These are phyloP conservation scores for Epinotia ramella DNA, from an alignment of 2,888 invertebrate species.

Conservation along the genomic window DNA sequence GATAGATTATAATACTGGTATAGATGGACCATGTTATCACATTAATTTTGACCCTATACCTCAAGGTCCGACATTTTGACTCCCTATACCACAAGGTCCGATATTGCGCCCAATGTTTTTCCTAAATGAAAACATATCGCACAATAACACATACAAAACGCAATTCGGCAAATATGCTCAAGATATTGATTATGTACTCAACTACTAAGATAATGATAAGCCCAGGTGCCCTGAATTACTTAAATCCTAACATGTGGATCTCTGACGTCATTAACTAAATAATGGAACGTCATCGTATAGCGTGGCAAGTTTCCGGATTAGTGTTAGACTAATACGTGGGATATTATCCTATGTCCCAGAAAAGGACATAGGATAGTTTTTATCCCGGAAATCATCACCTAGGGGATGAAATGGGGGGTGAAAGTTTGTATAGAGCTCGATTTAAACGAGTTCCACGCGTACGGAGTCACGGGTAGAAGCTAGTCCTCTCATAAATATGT, in stretches of 20 bases:
- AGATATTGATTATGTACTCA: slow-evolving; percentile 18
- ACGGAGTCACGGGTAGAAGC: too few relatives aligned
- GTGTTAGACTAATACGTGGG: background rate
- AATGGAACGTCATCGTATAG: slow-evolving; percentile 1
- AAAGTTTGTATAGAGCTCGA: too few relatives aligned
- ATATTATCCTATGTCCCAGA: too few relatives aligned
- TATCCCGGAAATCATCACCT: too few relatives aligned
- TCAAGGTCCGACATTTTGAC: background rate
- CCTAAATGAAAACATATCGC: slow-evolving; percentile 2
- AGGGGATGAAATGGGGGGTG: too few relatives aligned
- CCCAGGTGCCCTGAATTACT: slow-evolving; percentile 34
- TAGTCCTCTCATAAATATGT: too few relatives aligned
- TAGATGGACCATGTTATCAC: too few relatives aligned
- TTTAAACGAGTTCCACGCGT: too few relatives aligned
- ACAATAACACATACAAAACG: slow-evolving; percentile 22
- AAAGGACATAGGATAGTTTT: too few relatives aligned
- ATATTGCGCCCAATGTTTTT: slow-evolving; percentile 5
- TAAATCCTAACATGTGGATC: slow-evolving; percentile 22
- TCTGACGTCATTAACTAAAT: slow-evolving; percentile 13
- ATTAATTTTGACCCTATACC: too few relatives aligned
- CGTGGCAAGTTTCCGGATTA: background rate
- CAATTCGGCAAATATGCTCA: slow-evolving; percentile 35
- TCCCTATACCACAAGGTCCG: slow-evolving; percentile 2
- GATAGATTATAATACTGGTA: too few relatives aligned
- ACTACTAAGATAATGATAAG: slow-evolving; percentile 30